A percentile compares a stretch with the other conserved stretches of the same genome.
phyloP scores from a whole-genome alignment of 2,113 vertebrate genomes.

The Girardinichthys multiradiatus region DNA sequence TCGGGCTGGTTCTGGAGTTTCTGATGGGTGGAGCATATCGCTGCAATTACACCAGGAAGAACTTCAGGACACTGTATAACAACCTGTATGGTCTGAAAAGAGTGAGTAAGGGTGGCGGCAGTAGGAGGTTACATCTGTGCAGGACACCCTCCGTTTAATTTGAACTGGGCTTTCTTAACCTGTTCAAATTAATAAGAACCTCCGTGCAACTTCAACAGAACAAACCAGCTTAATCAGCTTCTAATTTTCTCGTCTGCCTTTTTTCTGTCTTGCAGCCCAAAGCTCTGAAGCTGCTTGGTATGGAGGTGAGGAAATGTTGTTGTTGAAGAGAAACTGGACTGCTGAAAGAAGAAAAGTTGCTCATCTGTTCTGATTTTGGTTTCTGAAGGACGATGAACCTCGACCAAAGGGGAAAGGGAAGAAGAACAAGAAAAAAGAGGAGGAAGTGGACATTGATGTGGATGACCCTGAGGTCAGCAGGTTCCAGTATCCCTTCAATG shows the following conservation, averaged over 20 bases:
- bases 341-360: background rate
- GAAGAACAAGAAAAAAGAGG: conserved; percentile 94
- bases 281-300: conserved; percentile 96
- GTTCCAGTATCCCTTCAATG: conserved; percentile 94
- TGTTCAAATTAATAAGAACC: too few species aligned
- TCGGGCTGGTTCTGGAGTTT: conserved; percentile 94
- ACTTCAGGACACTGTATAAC: conserved; percentile 94
- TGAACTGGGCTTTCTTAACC: too few species aligned
- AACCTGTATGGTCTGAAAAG: conserved; percentile 95
- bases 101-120: conserved; percentile 73
- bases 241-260: background rate
- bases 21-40: conserved; percentile 98
- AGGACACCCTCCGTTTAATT: too few species aligned
- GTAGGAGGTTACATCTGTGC: too few species aligned
- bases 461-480: conserved; percentile 93
- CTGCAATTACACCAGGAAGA: conserved; percentile 94
- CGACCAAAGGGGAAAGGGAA: conserved; percentile 87
- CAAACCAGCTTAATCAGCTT: too few species aligned
- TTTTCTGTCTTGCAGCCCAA: conserved; percentile 85
- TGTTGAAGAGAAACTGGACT: background rate
- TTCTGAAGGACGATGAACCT: conserved; percentile 90
- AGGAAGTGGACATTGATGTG: conserved; percentile 90
- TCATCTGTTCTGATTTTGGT: background rate
- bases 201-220: too few species aligned
- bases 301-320: conserved; percentile 85